Evolutionary conservation across 2,888 invertebrate genomes (phyloP).

Genomic region (Frankliniella fusca): DNA sequence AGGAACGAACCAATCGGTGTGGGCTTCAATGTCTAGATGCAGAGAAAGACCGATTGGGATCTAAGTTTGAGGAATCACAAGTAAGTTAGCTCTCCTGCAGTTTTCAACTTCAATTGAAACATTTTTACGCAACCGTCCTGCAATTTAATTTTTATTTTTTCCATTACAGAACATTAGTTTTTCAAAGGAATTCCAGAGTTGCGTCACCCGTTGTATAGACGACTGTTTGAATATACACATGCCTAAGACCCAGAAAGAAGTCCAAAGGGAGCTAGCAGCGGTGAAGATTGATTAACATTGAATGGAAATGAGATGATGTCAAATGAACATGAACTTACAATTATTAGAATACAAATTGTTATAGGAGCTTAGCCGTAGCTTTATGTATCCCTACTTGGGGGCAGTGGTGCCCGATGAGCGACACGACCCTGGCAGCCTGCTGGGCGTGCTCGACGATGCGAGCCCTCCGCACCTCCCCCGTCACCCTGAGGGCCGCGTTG

Average conservation of each 20-base stretch:
- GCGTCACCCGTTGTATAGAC: conserved; percentile 6
- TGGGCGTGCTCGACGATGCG: not conserved
- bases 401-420: not conserved
- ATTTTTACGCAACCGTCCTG: too few species aligned
- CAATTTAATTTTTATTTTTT: not conserved
- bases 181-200: conserved; percentile 1
- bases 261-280: not conserved
- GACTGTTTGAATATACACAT: conserved; percentile 4
- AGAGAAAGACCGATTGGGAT: not conserved
- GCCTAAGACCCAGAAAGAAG: not conserved
- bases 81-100: not conserved
- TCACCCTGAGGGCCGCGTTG: not conserved
- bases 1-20: conserved; percentile 7
- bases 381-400: not conserved
- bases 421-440: not conserved
- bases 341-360: not conserved
- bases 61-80: not conserved
- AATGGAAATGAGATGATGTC: not conserved
- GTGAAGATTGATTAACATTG: not conserved
- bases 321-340: not conserved
- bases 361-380: not conserved
- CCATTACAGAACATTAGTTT: not conserved
- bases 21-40: conserved; percentile 3
- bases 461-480: not conserved
- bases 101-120: not conserved